These are phyloP conservation scores for Puntigrus tetrazona DNA, from an alignment of 2,113 vertebrate species.

Conservation along the genomic window DNA sequence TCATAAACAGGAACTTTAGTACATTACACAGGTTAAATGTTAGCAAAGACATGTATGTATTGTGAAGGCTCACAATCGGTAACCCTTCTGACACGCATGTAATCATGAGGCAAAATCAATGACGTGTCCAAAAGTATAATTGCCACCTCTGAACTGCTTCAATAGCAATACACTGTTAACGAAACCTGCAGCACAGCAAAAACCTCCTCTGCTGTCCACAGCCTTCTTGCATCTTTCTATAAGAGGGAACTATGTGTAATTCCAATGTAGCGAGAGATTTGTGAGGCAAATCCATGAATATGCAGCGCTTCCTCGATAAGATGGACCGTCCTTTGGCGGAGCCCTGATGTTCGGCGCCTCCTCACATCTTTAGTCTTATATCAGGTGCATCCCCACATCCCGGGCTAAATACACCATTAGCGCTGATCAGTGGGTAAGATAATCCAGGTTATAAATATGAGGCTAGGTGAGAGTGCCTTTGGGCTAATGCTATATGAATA, in stretches of 20 bases:
- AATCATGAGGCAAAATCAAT: slow-evolving; percentile 82
- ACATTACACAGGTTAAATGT: slow-evolving; percentile 39
- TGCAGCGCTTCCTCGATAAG: not conserved
- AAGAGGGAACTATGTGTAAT: not conserved
- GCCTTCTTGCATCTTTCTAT: slow-evolving; percentile 6
- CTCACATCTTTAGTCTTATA: slow-evolving; percentile 24
- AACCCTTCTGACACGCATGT: slow-evolving; percentile 76
- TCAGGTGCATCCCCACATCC: slow-evolving; percentile 29
- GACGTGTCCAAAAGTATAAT: slow-evolving; percentile 82
- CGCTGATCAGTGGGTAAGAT: slow-evolving; percentile 46
- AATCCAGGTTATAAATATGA: slow-evolving; percentile 50
- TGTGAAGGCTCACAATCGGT: slow-evolving; percentile 51
- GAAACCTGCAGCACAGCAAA: slow-evolving; percentile 77
- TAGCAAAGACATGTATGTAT: slow-evolving; percentile 46
- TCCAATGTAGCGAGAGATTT: slow-evolving; percentile 10
- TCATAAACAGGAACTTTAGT: not conserved
- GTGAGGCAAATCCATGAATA: slow-evolving; percentile 32
- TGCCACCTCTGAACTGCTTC: slow-evolving; percentile 79
- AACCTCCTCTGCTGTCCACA: slow-evolving; percentile 55
- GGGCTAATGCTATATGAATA: slow-evolving; percentile 41
- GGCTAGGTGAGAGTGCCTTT: slow-evolving; percentile 35
- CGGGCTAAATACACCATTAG: slow-evolving; percentile 41
- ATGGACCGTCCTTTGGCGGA: slow-evolving; percentile 13
- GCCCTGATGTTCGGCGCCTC: slow-evolving; percentile 1
- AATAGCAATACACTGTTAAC: slow-evolving; percentile 76